Base-by-base conservation (phyloP, 2,113 vertebrate species). In the Cyphomyrus plagiostoma region DNA sequence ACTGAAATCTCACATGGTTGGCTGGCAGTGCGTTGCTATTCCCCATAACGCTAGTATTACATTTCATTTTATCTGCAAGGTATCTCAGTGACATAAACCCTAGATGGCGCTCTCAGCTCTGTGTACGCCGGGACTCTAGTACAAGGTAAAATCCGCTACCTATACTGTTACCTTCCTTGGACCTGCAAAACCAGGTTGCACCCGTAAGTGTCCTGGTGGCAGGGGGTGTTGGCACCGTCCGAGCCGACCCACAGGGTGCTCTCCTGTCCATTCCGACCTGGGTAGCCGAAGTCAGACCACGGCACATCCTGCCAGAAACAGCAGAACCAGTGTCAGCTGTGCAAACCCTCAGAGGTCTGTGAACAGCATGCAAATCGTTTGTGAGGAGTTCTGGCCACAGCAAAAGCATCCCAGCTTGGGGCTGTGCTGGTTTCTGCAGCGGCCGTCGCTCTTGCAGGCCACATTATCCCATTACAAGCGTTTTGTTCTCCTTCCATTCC, bases 241-340 rank as follows among this genome's bases (percentile, higher is more conserved):
- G 97, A 97, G 88, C 98, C 98, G 0, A 99, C 95, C 98, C 98
- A 99, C 35, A 99, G 82, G 0, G 98, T 98, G 94, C 98, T 99
- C 30, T 98, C 97, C 89, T 90, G 95, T 58, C 98, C 98, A 88
- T 95, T 93, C 92, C 97, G 97, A 82, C 96, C 98, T 86, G 95
- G 93, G 93, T 97, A 99, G 62, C 98, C 98, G 49, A 99, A 99
- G 90, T 99, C 97, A 17, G 96, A 96, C 98, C 98, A 99, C 85
- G 92, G 93, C 15, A 99, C 89, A 66, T 97, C 97, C 98, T 99
- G 93, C 89, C 93, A 93, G 49, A 92, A 92, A 86, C 89, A 92
- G 21, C 58, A 92, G 58, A 89, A 87, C 17, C 5, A 10, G 2
- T 77, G 10, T 45, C n/a, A 48, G n/a, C 19, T 13, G 7, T 17